Percentiles rank a stretch among this genome's conserved stretches.
These are phyloP conservation scores for Sturnira hondurensis DNA, from an alignment of 2,113 vertebrate species.

Conservation along the genomic window DNA sequence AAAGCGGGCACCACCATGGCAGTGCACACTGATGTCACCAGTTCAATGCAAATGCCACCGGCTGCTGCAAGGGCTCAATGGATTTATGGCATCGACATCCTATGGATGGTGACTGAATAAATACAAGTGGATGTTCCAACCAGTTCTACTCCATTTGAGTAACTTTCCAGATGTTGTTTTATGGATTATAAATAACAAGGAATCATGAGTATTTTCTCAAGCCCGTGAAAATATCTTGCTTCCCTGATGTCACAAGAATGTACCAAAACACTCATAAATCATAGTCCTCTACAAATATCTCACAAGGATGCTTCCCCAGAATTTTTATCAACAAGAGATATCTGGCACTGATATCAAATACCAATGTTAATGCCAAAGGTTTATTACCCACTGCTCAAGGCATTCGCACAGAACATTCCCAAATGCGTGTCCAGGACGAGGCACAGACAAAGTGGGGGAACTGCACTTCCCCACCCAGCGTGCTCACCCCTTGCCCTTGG, in stretches of 20 bases:
- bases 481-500: rapidly evolving
- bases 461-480: neutral
- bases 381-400: neutral
- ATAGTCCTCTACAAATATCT: neutral
- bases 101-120: neutral
- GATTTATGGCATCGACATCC: neutral
- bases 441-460: rapidly evolving
- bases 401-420: neutral
- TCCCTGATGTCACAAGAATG: neutral
- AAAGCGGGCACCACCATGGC: neutral
- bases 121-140: neutral
- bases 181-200: neutral
- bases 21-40: neutral
- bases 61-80: neutral
- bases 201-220: neutral
- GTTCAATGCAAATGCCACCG: neutral
- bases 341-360: neutral
- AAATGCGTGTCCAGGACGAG: neutral
- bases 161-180: neutral
- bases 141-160: neutral
- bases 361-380: neutral
- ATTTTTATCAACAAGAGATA: neutral
- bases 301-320: neutral
- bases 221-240: neutral
- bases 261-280: neutral